These are phyloP conservation scores for Podotricha telesiphe DNA, from an alignment of 2,888 invertebrate genomes.

Conservation along the genomic window DNA sequence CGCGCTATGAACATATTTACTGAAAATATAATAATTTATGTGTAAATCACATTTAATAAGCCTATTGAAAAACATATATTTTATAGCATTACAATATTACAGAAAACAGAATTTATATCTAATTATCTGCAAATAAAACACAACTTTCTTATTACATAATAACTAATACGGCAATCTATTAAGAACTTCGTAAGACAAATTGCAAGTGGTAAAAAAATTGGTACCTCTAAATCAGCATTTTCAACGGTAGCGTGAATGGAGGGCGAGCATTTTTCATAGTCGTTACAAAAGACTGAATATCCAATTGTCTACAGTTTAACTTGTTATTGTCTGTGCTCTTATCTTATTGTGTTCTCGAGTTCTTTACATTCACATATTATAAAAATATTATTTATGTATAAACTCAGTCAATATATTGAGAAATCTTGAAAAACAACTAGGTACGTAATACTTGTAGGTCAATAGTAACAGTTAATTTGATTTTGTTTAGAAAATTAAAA, in stretches of 20 bases:
- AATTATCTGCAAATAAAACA: neutral
- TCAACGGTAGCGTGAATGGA: conserved; percentile 57
- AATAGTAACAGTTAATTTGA: too few species aligned
- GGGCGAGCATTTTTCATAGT: conserved; percentile 34
- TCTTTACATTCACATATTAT: conserved; percentile 2
- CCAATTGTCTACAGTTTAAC: conserved; percentile 38
- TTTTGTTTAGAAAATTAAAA: too few species aligned
- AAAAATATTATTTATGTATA: neutral
- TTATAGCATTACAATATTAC: too few species aligned
- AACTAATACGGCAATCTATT: neutral
- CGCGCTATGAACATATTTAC: too few species aligned
- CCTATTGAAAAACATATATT: too few species aligned
- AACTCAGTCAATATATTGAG: neutral
- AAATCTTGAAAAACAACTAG: neutral
- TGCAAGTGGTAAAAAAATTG: conserved; percentile 47
- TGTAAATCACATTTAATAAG: too few species aligned
- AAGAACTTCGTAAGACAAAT: conserved; percentile 21
- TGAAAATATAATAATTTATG: too few species aligned
- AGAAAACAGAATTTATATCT: too few species aligned
- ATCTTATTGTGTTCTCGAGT: conserved; percentile 10
- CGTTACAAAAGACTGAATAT: conserved; percentile 39
- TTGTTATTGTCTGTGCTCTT: conserved; percentile 23
- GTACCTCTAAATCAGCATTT: conserved; percentile 68
- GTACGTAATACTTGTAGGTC: too few species aligned
- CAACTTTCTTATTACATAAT: neutral